Conservation (phyloP, 2,797 vertebrate species). For the Lithobates sylvaticus region DNA sequence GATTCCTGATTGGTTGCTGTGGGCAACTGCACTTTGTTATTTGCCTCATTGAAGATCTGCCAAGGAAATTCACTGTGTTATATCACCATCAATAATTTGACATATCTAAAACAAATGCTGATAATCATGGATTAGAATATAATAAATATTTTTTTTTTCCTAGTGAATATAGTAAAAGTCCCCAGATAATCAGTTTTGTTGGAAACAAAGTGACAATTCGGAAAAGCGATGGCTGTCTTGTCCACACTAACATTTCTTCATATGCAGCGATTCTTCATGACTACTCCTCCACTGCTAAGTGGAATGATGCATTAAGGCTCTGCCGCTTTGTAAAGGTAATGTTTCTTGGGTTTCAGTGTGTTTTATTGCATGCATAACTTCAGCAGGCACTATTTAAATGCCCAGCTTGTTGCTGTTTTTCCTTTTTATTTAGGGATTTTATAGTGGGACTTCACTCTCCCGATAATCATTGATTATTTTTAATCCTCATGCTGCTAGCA, state of each 20-base stretch:
- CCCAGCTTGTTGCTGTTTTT: background rate
- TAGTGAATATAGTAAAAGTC: constrained; percentile 88
- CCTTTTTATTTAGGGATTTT: background rate
- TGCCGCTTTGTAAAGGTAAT: constrained; percentile 93
- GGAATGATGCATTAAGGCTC: constrained; percentile 90
- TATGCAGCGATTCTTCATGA: constrained; percentile 89
- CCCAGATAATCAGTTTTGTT: constrained; percentile 88
- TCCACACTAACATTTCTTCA: constrained; percentile 83
- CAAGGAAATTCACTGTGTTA: background rate
- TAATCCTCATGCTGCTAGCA: too few relatives aligned
- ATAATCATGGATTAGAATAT: background rate
- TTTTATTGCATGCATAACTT: too few relatives aligned
- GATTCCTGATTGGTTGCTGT: too few relatives aligned
- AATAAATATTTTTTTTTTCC: background rate
- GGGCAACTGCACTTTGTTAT: too few relatives aligned
- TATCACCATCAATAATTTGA: background rate
- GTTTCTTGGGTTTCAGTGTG: background rate
- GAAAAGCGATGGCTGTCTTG: constrained; percentile 89
- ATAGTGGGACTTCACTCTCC: too few relatives aligned
- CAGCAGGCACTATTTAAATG: background rate
- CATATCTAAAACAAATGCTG: background rate
- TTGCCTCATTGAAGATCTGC: background rate
- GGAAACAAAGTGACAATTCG: constrained; percentile 86
- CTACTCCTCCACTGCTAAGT: constrained; percentile 81
- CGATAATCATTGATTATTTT: too few relatives aligned